Evolutionary conservation across 2,113 vertebrate genomes (phyloP), one percentile per base, ranked within the genome.

Genomic region (Herpailurus yagouaroundi): DNA sequence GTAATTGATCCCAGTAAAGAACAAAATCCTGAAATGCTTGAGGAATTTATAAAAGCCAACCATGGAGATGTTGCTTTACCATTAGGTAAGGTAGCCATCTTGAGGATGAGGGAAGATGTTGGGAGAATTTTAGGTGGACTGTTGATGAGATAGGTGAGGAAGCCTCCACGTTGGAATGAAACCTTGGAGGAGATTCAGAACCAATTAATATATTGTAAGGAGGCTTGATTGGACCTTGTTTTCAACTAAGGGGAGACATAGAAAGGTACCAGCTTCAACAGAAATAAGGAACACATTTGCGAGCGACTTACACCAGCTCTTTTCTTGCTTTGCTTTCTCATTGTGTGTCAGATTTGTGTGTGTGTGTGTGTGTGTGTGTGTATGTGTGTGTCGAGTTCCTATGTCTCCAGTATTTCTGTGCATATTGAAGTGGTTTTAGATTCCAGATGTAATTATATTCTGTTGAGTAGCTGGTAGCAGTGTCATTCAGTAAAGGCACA

Each of bases 31-130:
- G 64, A 97, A 96, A 95, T n/a, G 85, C 66, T 97, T 97, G 91
- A 98, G 97, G 87, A 95, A 97, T 98, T 96, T 86, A 83, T 66
- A 96, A 97, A 95, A 97, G 95, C 95, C 97, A 97, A 91, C 93
- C 92, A 93, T 97, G 97, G 89, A 97, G 95, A 97, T 93, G 96
- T 95, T 96, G 91, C 96, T 98, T 98, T 98, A 93, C 98, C 97
- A 98, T 96, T 98, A 98, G 97, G 73, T 97, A 48, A 97, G 97
- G 97, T 98, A 97, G 97, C 96, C 98, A 98, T 98, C 98, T 98
- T 97, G 96, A 98, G 96, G 93, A 89, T 95, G 89, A 98, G 91
- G 91, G 91, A 92, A 98, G 97, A 98, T 97, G 94, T 95, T 98
- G 93, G 97, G 84, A 98, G 96, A 89, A 98, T 98, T 95, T 91